Base-by-base conservation (phyloP, 2,888 invertebrate species). In the Oscheius onirici region DNA sequence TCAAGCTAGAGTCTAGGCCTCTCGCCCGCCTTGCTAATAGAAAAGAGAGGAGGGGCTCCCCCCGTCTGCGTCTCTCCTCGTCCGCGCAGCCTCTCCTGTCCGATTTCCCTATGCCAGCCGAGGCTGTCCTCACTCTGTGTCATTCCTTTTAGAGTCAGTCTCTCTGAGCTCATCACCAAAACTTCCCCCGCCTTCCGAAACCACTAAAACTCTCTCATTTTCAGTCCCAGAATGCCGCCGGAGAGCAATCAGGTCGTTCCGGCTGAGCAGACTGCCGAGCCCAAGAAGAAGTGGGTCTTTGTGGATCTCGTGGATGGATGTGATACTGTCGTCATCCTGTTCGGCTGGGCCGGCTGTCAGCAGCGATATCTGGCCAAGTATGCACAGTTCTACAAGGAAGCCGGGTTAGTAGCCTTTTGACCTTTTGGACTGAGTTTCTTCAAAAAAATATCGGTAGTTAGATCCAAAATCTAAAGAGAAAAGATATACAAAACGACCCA, bases 261-360 rank as follows among this genome's bases (percentile, higher is more conserved):
- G 49, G 41, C 41, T 40, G 60, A 60, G 11, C 26, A 15, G 46
- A n/a, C n/a, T n/a, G n/a, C n/a, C n/a, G 28, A 24, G 44, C 63
- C 63, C 8, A 63, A 63, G 63, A 63, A 63, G 49, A 63, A 63
- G 28, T 63, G 63, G 63, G 28, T 49, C 17, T 46, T 68, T 43
- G 68, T 57, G 34, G 55, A 55, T 34, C 24, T 68, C 13, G 49
- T 49, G 6, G 70, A 70, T n/a, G 54, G 46, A 26, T 76, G 74
- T 24, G 73, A 72, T 34, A 74, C 93, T 46, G 91, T 93, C 58
- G 91, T 93, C 40, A 88, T 92, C 74, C 88, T 93, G 75, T 90
- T 93, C 74, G 93, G 93, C 43, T 93, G 93, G 93, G 92, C 92
- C 61, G 93, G 93, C 46, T 92, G 93, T 87, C 91, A 92, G 87